phyloP scores from a whole-genome alignment of 2,113 vertebrate species.

The Poeciliopsis retropinna region DNA sequence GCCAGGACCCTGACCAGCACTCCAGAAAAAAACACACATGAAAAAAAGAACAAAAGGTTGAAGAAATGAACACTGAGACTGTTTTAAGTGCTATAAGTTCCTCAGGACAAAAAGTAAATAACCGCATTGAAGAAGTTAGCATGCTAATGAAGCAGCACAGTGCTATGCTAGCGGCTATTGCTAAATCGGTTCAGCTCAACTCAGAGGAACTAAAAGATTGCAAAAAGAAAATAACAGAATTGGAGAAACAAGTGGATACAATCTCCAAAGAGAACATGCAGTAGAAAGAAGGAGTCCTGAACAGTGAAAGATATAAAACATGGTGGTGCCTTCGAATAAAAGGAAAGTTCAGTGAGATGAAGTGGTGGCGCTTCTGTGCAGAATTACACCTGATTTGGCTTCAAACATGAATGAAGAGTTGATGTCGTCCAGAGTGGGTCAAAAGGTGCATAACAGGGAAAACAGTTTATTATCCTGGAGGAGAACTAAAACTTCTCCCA shows the following conservation, averaged over 20 bases:
- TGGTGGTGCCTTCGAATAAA: not conserved
- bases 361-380: too few relatives aligned
- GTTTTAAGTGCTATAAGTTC: not conserved
- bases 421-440: too few relatives aligned
- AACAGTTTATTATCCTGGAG: too few relatives aligned
- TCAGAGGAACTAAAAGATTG: too few relatives aligned
- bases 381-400: too few relatives aligned
- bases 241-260: not conserved
- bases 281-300: not conserved
- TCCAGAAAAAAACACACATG: not conserved
- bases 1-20: not conserved
- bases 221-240: too few relatives aligned
- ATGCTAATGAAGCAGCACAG: not conserved
- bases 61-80: not conserved
- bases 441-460: too few relatives aligned
- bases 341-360: not conserved
- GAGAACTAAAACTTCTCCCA: too few relatives aligned
- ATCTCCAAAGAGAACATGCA: not conserved
- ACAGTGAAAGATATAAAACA: not conserved
- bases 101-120: not conserved
- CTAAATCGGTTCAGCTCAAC: not conserved
- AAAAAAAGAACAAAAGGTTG: not conserved
- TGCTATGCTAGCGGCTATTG: not conserved
- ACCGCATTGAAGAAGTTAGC: not conserved
- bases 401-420: too few relatives aligned